Conservation (phyloP, 2,888 invertebrate genomes). For the Idaea straminata region DNA sequence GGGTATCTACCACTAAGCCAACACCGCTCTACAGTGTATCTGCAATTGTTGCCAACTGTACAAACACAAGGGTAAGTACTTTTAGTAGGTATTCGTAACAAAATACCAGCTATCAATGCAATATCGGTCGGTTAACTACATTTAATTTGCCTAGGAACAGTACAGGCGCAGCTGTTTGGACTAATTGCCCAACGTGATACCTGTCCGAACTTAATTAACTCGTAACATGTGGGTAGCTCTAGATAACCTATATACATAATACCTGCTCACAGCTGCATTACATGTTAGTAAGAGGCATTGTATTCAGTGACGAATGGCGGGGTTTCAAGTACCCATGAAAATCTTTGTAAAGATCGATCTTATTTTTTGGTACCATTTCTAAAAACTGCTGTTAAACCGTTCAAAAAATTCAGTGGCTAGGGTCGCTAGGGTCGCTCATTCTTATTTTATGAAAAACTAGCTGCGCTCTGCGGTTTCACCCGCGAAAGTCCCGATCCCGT, state of each 20-base stretch:
- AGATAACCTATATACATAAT: neutral
- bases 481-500: too few relatives aligned
- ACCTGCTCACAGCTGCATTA: neutral
- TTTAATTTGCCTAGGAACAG: neutral
- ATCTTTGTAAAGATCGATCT: too few relatives aligned
- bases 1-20: too few relatives aligned
- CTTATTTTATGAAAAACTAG: neutral
- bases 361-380: neutral
- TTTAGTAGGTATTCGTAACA: neutral
- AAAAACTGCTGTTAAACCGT: neutral
- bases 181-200: conserved; percentile 4
- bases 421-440: neutral
- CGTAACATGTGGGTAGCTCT: neutral
- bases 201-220: conserved; percentile 3
- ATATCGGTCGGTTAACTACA: neutral
- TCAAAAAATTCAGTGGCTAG: neutral
- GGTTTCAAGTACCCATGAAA: too few relatives aligned
- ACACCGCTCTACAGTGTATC: too few relatives aligned
- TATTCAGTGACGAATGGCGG: too few relatives aligned
- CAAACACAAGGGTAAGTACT: too few relatives aligned
- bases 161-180: neutral
- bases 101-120: neutral
- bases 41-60: too few relatives aligned
- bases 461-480: too few relatives aligned
- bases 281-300: too few relatives aligned